Percentiles rank a stretch among this genome's conserved stretches.
Evolutionary conservation across 2,888 invertebrate species (phyloP).

Genomic region (Tethea ocularis): DNA sequence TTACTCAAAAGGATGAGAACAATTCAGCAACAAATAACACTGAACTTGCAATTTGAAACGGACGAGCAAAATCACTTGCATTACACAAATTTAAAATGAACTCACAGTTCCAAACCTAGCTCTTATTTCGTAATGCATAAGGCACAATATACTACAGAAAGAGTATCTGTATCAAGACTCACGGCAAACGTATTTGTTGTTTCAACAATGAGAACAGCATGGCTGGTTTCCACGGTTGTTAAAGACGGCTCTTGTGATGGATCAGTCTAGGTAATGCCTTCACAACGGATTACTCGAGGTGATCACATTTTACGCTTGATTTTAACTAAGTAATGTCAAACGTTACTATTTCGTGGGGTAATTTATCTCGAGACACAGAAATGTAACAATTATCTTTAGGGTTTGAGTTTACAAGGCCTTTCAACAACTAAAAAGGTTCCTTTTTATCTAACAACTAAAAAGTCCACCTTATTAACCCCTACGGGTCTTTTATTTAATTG

Average conservation of each 20-base stretch:
- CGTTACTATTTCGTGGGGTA: neutral
- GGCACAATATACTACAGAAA: neutral
- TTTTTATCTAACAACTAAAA: too few relatives aligned
- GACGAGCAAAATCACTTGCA: slow-evolving; percentile 22
- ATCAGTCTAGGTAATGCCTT: slow-evolving; percentile 16
- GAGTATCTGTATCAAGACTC: neutral
- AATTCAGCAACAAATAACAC: slow-evolving; percentile 27
- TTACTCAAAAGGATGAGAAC: slow-evolving; percentile 26
- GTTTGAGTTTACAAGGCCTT: neutral
- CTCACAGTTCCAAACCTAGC: neutral
- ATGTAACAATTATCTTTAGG: neutral
- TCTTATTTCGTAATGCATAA: neutral
- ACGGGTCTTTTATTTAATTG: too few relatives aligned
- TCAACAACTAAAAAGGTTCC: too few relatives aligned
- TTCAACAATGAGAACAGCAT: slow-evolving; percentile 10
- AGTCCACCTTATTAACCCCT: too few relatives aligned
- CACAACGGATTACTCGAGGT: slow-evolving; percentile 19
- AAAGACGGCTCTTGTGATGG: slow-evolving; percentile 26
- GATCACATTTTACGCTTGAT: slow-evolving; percentile 18
- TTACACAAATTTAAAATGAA: slow-evolving; percentile 6
- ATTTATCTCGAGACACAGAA: neutral
- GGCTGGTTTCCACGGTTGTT: slow-evolving; percentile 28
- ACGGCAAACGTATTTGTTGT: neutral
- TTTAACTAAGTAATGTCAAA: neutral
- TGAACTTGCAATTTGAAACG: slow-evolving; percentile 29